Conservation (phyloP, 1,140 invertebrate species). For the Trichonephila inaurata region DNA sequence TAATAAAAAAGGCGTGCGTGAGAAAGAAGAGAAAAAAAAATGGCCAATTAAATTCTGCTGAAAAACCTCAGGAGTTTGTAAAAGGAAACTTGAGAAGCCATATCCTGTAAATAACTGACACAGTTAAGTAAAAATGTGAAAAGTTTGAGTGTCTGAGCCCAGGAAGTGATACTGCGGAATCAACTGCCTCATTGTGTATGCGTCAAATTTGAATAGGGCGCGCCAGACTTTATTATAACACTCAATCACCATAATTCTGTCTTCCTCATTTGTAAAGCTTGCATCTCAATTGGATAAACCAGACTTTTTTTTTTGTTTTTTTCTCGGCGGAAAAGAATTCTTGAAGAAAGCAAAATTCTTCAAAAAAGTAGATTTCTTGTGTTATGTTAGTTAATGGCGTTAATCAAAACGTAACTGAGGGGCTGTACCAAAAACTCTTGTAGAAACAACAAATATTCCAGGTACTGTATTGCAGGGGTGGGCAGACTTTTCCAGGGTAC, state of each 20-base stretch:
- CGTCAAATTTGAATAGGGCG: background rate
- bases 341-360: too few relatives aligned
- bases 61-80: background rate
- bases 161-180: background rate
- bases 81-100: background rate
- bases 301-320: too few relatives aligned
- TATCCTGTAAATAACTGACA: conserved; percentile 15
- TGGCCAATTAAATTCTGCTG: background rate
- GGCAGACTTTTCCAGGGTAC: too few relatives aligned
- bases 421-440: too few relatives aligned
- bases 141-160: background rate
- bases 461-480: too few relatives aligned
- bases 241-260: background rate
- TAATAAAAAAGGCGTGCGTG: too few relatives aligned
- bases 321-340: too few relatives aligned
- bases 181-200: background rate
- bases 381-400: too few relatives aligned
- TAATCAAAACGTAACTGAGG: too few relatives aligned
- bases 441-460: too few relatives aligned
- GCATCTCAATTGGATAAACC: background rate
- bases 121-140: conserved; percentile 3
- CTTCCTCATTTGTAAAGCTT: background rate
- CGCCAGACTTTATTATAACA: background rate
- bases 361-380: too few relatives aligned
- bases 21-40: background rate